Base-by-base conservation (phyloP, 2,113 vertebrate genomes). In the Heliornis fulica region DNA sequence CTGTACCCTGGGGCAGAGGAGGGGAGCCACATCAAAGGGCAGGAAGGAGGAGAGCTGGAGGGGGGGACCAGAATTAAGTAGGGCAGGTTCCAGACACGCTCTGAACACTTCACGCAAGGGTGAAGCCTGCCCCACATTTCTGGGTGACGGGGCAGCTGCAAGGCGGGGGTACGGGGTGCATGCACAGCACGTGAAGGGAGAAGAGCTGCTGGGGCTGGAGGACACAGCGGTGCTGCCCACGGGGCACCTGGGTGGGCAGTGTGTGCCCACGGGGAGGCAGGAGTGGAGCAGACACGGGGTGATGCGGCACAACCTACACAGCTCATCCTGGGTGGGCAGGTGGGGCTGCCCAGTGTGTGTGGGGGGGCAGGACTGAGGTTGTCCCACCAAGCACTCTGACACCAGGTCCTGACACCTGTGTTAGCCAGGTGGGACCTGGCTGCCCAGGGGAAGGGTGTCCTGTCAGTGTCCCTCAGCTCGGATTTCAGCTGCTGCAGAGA, bases 21-120 rank as follows among this genome's bases (percentile, higher is more conserved):
- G 57, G 45, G 80, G 46, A 57, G 66, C 15, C 87, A 80, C 78
- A 97, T 90, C 60, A 97, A 95, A 95, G 81, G 69, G 80, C 85
- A 94, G 91, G 79, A 84, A 84, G 46, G 48, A 75, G 77, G 26
- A 77, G 63, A 85, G 36, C 45, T 87, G n/a, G 29, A 34, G 23
- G 66, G 12, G 56, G n/a, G 60, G 86, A 68, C 5, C 36, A 54
- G 83, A 66, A 66, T 63, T 46, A 56, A 68, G 5, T 5, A 4
- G 41, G 17, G 29, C n/a, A n/a, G 18, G 13, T 29, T 53, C 3
- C 25, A 87, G 66, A 11, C 68, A 57, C 0, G 17, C 38, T 90
- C 1, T 9, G 60, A 66, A 60, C 1, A 1, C 46, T 93, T 78
- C 29, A 21, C 7, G 56, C 83, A 57, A 36, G 93, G 91, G 78